These are phyloP conservation scores for Dascillus cervinus DNA, from an alignment of 2,888 invertebrate genomes.

Conservation along the genomic window DNA sequence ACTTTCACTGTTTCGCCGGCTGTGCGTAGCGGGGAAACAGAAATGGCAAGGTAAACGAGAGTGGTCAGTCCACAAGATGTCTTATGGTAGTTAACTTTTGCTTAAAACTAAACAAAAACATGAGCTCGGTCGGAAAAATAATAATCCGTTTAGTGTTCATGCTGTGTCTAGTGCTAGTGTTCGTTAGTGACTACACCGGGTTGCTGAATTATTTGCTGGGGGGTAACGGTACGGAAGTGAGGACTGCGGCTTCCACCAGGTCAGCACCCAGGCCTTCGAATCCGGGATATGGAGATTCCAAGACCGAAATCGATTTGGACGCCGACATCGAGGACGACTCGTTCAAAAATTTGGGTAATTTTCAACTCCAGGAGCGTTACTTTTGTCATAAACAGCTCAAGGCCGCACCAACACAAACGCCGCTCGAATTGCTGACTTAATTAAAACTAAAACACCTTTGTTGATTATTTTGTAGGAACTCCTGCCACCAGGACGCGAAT, in stretches of 20 bases:
- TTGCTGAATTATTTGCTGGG: slow-evolving; percentile 44
- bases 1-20: slow-evolving; percentile 19
- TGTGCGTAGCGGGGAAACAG: slow-evolving; percentile 15
- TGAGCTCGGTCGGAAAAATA: slow-evolving; percentile 35
- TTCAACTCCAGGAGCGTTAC: too few species aligned
- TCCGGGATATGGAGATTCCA: slow-evolving; percentile 40
- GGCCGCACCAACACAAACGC: too few species aligned
- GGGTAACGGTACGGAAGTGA: slow-evolving; percentile 37
- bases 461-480: slow-evolving; percentile 35
- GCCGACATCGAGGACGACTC: slow-evolving; percentile 44
- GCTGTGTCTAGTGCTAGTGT: slow-evolving; percentile 47
- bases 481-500: slow-evolving; percentile 44
- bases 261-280: slow-evolving; percentile 34
- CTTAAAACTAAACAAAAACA: slow-evolving; percentile 19
- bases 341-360: slow-evolving; percentile 38
- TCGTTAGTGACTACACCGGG: slow-evolving; percentile 49
- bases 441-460: too few species aligned
- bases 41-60: slow-evolving; percentile 17
- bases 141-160: slow-evolving; percentile 47
- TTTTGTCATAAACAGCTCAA: too few species aligned
- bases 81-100: too few species aligned
- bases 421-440: too few species aligned
- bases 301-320: slow-evolving; percentile 41
- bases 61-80: slow-evolving; percentile 14
- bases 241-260: slow-evolving; percentile 23